Conservation (phyloP, 2,888 invertebrate genomes). For the Drosophila meridionalis region DNA sequence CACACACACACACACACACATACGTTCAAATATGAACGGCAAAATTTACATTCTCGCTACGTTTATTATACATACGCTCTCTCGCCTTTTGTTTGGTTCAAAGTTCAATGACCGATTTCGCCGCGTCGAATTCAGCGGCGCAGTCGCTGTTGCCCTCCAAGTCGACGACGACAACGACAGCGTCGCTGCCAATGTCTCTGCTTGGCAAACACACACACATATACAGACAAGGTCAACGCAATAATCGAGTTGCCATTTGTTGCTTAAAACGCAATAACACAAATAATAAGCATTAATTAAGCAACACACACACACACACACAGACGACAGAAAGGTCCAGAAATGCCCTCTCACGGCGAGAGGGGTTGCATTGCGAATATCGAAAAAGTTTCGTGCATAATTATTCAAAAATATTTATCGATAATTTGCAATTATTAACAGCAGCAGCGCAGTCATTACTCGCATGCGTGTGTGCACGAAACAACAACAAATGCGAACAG, state of each 20-base stretch:
- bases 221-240: constrained; percentile 55
- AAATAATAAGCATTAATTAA: constrained; percentile 54
- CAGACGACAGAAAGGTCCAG: neutral
- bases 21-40: constrained; percentile 11
- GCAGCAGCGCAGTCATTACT: neutral
- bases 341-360: neutral
- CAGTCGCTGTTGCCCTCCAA: constrained; percentile 45
- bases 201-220: constrained; percentile 26
- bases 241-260: constrained; percentile 38
- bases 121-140: constrained; percentile 59
- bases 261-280: constrained; percentile 50
- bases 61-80: constrained; percentile 36
- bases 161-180: neutral
- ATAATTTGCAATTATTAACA: constrained; percentile 14
- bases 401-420: constrained; percentile 15
- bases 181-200: constrained; percentile 23
- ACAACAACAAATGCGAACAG: constrained; percentile 5
- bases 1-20: constrained; percentile 5
- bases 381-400: neutral
- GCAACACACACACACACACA: constrained; percentile 21
- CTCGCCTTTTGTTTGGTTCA: constrained; percentile 64
- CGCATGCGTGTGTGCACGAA: constrained; percentile 11
- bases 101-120: constrained; percentile 80
- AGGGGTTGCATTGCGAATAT: neutral
- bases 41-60: constrained; percentile 51